Conservation (phyloP, 2,797 vertebrate genomes). For the Anableps anableps region DNA sequence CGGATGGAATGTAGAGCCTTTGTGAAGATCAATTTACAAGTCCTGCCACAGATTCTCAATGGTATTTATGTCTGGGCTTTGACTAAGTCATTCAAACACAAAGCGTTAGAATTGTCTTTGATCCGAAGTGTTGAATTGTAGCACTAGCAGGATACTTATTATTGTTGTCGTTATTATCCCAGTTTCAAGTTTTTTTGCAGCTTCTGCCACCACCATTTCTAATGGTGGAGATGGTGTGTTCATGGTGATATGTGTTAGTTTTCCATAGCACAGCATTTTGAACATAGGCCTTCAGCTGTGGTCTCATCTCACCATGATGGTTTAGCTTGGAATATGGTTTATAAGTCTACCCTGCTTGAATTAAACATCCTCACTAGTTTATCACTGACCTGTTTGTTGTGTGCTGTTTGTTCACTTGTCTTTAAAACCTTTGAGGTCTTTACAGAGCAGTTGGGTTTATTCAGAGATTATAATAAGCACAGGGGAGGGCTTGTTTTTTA, state of each 20-base stretch:
- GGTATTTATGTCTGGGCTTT: neutral
- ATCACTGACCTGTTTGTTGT: neutral
- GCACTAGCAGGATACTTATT: neutral
- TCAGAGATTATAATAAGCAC: neutral
- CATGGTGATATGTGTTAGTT: neutral
- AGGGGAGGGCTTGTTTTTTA: neutral
- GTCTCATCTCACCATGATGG: neutral
- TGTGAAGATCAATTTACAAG: neutral
- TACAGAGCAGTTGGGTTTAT: neutral
- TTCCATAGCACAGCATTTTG: neutral
- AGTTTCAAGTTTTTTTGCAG: neutral
- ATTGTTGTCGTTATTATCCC: neutral
- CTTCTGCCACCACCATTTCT: neutral
- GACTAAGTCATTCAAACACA: neutral
- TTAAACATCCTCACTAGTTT: no score
- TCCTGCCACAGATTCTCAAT: neutral
- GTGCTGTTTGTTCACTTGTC: neutral
- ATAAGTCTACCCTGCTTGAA: no score
- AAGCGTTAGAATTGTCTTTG: neutral
- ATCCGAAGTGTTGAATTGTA: neutral
- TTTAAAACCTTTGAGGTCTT: neutral
- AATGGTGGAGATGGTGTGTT: neutral
- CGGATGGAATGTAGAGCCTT: neutral
- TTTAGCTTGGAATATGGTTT: neutral
- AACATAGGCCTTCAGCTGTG: neutral